These are phyloP conservation scores for Panopea generosa DNA, from an alignment of 2,888 invertebrate species.

Conservation along the genomic window DNA sequence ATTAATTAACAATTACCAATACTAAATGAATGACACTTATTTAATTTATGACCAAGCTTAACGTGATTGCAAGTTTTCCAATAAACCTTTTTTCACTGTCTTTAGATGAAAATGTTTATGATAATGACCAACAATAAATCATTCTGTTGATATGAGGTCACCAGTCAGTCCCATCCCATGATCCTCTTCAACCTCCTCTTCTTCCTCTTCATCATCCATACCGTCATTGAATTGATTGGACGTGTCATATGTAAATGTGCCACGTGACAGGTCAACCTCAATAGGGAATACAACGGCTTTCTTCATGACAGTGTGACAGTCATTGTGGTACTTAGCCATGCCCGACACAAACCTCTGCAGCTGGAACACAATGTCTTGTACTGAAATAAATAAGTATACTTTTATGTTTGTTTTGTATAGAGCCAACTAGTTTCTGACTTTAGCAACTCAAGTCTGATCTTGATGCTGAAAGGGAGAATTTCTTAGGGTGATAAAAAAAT, in stretches of 20 bases:
- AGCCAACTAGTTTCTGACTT: background rate
- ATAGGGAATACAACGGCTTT: constrained; percentile 95
- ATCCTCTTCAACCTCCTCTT: constrained; percentile 67
- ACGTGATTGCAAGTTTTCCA: too few species aligned
- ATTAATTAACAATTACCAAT: too few species aligned
- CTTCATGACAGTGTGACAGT: constrained; percentile 91
- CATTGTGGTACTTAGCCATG: constrained; percentile 91
- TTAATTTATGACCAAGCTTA: too few species aligned
- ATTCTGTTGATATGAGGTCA: constrained; percentile 77
- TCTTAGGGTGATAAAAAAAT: too few species aligned
- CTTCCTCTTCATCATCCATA: constrained; percentile 82
- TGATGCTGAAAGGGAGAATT: too few species aligned
- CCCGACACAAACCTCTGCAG: constrained; percentile 93
- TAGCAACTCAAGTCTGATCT: too few species aligned
- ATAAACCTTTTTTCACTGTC: too few species aligned
- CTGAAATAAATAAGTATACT: constrained; percentile 80
- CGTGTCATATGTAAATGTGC: constrained; percentile 92
- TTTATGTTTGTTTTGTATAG: background rate
- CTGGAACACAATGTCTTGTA: constrained; percentile 94
- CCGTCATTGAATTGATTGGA: constrained; percentile 82
- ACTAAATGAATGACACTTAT: too few species aligned
- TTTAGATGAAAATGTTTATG: too few species aligned
- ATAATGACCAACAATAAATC: too few species aligned
- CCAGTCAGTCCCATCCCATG: constrained; percentile 52
- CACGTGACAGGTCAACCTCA: constrained; percentile 96